Percentiles rank a stretch among this genome's conserved stretches.
These are phyloP conservation scores for Lagorchestes hirsutus DNA, from an alignment of 2,797 vertebrate genomes.

Conservation along the genomic window DNA sequence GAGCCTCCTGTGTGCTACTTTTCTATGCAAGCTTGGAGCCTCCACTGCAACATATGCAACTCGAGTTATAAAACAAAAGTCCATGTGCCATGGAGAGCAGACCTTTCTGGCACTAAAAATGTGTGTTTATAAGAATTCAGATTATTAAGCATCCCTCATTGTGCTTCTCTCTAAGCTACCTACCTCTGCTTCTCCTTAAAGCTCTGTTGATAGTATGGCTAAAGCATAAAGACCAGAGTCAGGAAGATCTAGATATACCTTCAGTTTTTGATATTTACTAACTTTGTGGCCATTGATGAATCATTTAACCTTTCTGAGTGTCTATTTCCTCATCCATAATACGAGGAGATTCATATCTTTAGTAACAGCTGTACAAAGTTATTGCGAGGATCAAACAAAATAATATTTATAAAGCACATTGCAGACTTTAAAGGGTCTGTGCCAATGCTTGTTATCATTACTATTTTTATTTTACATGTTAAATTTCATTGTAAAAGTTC, in stretches of 20 bases:
- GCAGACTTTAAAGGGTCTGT: neutral
- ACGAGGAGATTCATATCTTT: conserved; percentile 13
- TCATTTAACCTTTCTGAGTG: conserved; percentile 45
- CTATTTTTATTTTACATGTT: conserved; percentile 37
- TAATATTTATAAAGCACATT: neutral
- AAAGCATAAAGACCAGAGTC: conserved; percentile 40
- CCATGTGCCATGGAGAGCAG: neutral
- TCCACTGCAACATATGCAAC: neutral
- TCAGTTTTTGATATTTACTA: conserved; percentile 7
- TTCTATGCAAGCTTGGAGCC: neutral
- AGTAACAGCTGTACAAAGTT: neutral
- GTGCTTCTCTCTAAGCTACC: neutral
- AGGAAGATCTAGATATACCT: conserved; percentile 41
- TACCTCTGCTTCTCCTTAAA: conserved; percentile 29
- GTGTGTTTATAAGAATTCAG: neutral
- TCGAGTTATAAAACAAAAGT: neutral
- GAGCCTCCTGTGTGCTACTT: neutral
- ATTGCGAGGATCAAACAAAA: conserved; percentile 15
- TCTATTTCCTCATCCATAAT: conserved; percentile 41
- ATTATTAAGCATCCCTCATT: neutral
- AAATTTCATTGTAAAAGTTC: conserved; percentile 49
- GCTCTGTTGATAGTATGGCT: neutral
- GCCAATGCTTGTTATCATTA: conserved; percentile 24
- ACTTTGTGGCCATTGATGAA: conserved; percentile 17
- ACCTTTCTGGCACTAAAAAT: neutral